These are phyloP conservation scores for Chaetodon auriga DNA, from an alignment of 2,113 vertebrate species.

Conservation along the genomic window DNA sequence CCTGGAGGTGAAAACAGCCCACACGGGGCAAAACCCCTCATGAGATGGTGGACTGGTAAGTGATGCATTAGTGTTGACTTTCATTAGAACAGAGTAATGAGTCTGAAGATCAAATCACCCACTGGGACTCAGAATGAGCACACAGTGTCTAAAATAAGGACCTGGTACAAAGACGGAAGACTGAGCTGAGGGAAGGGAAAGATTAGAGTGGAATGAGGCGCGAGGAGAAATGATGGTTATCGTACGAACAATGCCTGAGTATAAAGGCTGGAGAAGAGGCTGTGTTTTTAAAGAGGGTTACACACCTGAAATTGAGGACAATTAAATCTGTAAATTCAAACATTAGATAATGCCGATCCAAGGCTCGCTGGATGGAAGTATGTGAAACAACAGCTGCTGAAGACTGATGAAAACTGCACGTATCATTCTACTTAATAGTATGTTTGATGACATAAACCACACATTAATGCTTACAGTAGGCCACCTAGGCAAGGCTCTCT, in stretches of 20 bases:
- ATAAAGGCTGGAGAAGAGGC: neutral
- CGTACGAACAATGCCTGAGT: neutral
- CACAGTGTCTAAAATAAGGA: constrained; percentile 71
- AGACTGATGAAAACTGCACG: no score
- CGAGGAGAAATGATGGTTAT: constrained; percentile 37
- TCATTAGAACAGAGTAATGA: constrained; percentile 69
- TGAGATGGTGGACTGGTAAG: constrained; percentile 34
- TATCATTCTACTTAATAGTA: neutral
- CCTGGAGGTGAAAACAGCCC: constrained; percentile 80
- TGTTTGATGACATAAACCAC: neutral
- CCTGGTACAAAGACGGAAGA: constrained; percentile 25
- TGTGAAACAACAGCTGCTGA: neutral
- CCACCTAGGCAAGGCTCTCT: neutral
- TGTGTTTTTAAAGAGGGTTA: constrained; percentile 1
- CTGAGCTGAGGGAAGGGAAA: constrained; percentile 29
- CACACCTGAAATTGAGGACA: constrained; percentile 14
- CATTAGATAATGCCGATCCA: neutral
- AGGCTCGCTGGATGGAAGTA: neutral
- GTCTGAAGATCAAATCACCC: constrained; percentile 60
- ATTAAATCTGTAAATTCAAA: neutral
- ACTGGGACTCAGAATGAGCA: constrained; percentile 65
- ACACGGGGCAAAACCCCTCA: neutral
- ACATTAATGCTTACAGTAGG: neutral
- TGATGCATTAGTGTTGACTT: constrained; percentile 37
- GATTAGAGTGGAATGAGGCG: constrained; percentile 33